These are phyloP conservation scores for Drosophila malerkotliana DNA, from an alignment of 1,140 invertebrate species.

Conservation along the genomic window DNA sequence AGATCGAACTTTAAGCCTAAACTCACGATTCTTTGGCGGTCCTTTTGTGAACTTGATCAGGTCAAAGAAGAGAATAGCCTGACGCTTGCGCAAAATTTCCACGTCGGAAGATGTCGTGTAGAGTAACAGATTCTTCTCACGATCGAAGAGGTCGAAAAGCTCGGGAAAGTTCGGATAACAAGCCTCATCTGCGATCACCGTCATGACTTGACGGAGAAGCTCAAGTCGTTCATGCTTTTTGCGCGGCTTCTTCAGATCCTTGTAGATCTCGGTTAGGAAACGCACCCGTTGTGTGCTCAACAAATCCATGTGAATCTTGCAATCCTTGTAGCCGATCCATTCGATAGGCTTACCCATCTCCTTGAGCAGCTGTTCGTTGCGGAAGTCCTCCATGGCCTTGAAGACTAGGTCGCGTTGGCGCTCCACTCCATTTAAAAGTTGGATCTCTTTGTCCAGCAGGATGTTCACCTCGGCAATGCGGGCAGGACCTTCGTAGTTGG, in stretches of 20 bases:
- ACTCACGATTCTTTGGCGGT: conserved; percentile 44
- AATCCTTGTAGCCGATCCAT: conserved; percentile 85
- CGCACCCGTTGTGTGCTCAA: conserved; percentile 86
- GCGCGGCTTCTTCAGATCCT: conserved; percentile 70
- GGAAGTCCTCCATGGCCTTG: conserved; percentile 83
- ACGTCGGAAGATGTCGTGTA: conserved; percentile 71
- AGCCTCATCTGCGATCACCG: conserved; percentile 59
- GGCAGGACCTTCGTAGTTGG: conserved; percentile 84
- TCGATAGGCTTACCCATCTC: conserved; percentile 85
- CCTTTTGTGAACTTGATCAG: conserved; percentile 71
- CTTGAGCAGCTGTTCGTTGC: conserved; percentile 83
- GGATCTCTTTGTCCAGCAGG: conserved; percentile 86
- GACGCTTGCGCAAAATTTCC: conserved; percentile 72
- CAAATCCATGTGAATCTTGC: conserved; percentile 86
- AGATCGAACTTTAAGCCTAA: background rate
- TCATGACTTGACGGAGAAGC: conserved; percentile 58
- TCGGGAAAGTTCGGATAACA: conserved; percentile 73
- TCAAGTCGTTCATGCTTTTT: conserved; percentile 59
- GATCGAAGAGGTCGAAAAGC: conserved; percentile 77
- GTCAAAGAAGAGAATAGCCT: conserved; percentile 73
- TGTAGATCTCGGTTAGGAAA: conserved; percentile 85
- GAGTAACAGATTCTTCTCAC: conserved; percentile 75
- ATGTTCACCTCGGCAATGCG: conserved; percentile 85
- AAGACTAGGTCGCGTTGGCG: conserved; percentile 76
- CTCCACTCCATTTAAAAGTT: conserved; percentile 86